Conservation (phyloP, 2,888 invertebrate genomes). For the Athetis lepigone region DNA sequence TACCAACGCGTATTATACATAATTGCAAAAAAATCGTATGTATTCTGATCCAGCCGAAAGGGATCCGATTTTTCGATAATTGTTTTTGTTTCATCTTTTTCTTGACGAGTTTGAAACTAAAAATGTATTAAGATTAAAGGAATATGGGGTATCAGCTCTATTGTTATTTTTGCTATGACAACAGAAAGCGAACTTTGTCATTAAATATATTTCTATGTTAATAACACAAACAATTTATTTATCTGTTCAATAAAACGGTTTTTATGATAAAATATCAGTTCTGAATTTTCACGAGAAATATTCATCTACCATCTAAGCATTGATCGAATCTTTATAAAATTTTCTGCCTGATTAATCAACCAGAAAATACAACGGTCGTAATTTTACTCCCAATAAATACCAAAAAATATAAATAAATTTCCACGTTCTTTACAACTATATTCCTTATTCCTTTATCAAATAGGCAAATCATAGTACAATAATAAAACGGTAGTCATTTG, state of each 20-base stretch:
- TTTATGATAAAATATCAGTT: too few relatives aligned
- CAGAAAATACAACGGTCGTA: background rate
- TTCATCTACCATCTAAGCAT: background rate
- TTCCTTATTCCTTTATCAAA: constrained; percentile 10
- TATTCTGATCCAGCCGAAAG: constrained; percentile 4
- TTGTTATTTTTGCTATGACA: constrained; percentile 15
- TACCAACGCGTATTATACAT: background rate
- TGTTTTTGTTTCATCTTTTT: constrained; percentile 41
- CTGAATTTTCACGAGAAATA: too few relatives aligned
- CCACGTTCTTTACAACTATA: background rate
- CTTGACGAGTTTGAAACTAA: constrained; percentile 20
- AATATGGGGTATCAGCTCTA: background rate
- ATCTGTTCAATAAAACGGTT: too few relatives aligned
- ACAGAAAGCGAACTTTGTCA: too few relatives aligned
- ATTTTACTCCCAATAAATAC: background rate
- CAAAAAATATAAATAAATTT: background rate
- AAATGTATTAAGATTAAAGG: constrained; percentile 20
- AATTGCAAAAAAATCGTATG: background rate
- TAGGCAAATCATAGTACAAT: constrained; percentile 35
- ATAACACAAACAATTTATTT: too few relatives aligned
- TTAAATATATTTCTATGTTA: too few relatives aligned
- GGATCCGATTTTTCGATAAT: constrained; percentile 26
- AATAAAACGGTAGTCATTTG: constrained; percentile 44
- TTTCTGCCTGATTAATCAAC: background rate
- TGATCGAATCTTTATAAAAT: background rate